Conservation (phyloP, 2,113 vertebrate genomes). For the Barnardius zonarius region DNA sequence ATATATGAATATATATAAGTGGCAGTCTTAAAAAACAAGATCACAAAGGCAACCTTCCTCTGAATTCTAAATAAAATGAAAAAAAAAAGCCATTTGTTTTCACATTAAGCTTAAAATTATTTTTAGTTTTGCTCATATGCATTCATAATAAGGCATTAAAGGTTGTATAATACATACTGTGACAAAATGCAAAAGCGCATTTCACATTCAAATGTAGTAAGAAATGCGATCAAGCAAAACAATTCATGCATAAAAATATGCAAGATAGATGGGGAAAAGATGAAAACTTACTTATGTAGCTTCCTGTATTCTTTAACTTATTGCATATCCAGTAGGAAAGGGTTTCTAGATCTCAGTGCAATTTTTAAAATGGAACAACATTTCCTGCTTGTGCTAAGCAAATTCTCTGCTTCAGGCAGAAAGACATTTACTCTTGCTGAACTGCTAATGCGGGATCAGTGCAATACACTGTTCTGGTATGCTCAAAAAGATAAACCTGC, state of each 20-base stretch:
- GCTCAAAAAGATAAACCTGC: not conserved
- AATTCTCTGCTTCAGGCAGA: not conserved
- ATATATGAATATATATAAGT: not conserved
- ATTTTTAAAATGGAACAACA: not conserved
- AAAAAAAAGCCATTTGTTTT: not conserved
- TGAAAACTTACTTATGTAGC: conserved; percentile 24
- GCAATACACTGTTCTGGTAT: not conserved
- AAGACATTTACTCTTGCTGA: not conserved
- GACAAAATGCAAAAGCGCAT: not conserved
- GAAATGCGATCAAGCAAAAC: conserved; percentile 3
- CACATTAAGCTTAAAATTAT: not conserved
- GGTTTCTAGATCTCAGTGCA: not conserved
- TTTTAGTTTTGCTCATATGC: not conserved
- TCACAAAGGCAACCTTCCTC: not conserved
- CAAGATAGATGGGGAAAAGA: conserved; percentile 11
- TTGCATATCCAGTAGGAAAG: not conserved
- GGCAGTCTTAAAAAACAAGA: not conserved
- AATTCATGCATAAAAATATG: conserved; percentile 9
- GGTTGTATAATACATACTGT: not conserved
- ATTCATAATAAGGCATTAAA: conserved; percentile 43
- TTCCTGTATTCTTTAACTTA: conserved; percentile 14
- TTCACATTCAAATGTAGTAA: conserved; percentile 11
- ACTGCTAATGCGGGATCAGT: not conserved
- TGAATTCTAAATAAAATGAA: not conserved
- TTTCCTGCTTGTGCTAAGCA: not conserved